These are phyloP conservation scores for Leptopilina drosophilae DNA, from an alignment of 2,888 invertebrate genomes.

Conservation along the genomic window DNA sequence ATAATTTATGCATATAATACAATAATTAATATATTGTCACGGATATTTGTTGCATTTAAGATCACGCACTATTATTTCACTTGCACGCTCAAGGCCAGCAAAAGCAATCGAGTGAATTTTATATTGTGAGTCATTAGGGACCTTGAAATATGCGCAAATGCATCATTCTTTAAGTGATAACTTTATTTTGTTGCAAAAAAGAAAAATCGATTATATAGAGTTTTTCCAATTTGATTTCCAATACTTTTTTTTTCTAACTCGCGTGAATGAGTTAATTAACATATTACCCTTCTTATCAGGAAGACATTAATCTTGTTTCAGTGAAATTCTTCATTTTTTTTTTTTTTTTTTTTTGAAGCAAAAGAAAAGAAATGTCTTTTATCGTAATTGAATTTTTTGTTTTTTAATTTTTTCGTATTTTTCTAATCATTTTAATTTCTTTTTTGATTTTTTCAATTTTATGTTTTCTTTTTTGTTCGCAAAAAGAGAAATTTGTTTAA, in stretches of 20 bases:
- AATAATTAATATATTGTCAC: background rate
- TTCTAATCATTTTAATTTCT: no score
- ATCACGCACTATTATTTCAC: slow-evolving; percentile 33
- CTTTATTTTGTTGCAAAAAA: background rate
- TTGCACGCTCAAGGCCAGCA: slow-evolving; percentile 31
- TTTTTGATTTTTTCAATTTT: no score
- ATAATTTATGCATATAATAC: background rate
- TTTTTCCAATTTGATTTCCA: background rate
- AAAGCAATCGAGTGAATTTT: slow-evolving; percentile 19
- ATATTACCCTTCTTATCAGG: background rate
- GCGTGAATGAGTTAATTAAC: background rate
- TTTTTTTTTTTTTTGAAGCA: no score
- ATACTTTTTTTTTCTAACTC: background rate
- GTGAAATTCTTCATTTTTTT: background rate
- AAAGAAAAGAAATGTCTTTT: no score
- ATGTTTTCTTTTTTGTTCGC: no score
- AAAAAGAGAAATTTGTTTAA: no score
- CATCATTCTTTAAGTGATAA: slow-evolving; percentile 24
- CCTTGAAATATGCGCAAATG: slow-evolving; percentile 23
- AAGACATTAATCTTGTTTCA: background rate
- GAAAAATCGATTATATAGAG: background rate
- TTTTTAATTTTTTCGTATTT: no score
- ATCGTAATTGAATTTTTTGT: no score
- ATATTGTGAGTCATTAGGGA: slow-evolving; percentile 18
- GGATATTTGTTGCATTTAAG: background rate